Evolutionary conservation across 2,888 invertebrate genomes (phyloP), one percentile per base, ranked within the genome.

Genomic region (Mechanitis messenoides): DNA sequence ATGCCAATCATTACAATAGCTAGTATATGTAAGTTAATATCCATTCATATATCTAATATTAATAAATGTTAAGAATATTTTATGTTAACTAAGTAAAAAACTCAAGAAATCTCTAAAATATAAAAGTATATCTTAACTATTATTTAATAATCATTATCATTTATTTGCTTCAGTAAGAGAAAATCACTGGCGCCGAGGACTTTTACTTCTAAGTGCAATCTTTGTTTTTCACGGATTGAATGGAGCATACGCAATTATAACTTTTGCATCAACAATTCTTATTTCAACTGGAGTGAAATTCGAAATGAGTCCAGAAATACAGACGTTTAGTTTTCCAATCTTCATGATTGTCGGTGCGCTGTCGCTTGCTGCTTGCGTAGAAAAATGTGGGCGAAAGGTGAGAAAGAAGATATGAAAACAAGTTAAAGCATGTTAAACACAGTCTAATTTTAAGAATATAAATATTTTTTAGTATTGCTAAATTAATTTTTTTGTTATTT

Each of bases 311-410:
- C 83, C 85, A 7, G 84, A 86, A 45, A 71, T 85, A 42, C 83
- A 82, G 69, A 71, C 81, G 1, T 66, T 86, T 42, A 80, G 79
- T 60, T 80, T 88, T 57, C 86, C 88, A 2, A 71, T 75, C 5
- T 76, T 86, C 6, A 80, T 85, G 82, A 80, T 85, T 38, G 46
- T 83, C 2, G 80, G 81, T 0, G 81, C 84, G 0, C 67, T 84
- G 11, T 58, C 80, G 2, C 79, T 83, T 28, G 81, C 84, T 72
- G 68, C 73, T 47, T 79, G 76, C 55, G 79, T 87, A 9, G 88
- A 88, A 60, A 81, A 71, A 61, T 72, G 82, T 42, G 84, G 83
- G 3, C 78, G 86, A 66, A 84, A 82, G 81, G 88, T 88, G 70
- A 70, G 66, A 62, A 12, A 0, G 33, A 28, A 45, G 7, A 7